Evolutionary conservation across 1,140 invertebrate genomes (phyloP).

Genomic region (Drosophila ironensis): DNA sequence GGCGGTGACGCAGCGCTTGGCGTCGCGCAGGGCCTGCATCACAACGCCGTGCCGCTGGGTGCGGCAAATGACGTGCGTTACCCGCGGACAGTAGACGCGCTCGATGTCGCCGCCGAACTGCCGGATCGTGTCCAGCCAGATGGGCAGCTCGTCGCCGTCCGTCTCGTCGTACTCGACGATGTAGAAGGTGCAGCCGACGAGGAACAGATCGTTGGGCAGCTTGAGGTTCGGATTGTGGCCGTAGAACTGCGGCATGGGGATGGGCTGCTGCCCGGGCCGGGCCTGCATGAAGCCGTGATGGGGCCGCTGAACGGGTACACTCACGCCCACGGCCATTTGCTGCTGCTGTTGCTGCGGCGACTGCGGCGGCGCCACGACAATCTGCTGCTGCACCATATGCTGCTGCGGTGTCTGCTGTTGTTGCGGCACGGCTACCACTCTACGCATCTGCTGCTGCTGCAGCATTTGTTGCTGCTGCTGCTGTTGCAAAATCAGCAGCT

Average conservation of each 20-base stretch:
- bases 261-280: conserved; percentile 61
- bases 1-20: conserved; percentile 93
- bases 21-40: conserved; percentile 90
- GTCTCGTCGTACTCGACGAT: conserved; percentile 88
- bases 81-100: conserved; percentile 89
- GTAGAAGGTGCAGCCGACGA: conserved; percentile 96
- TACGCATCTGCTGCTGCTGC: conserved; percentile 76
- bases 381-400: conserved; percentile 72
- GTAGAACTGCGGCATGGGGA: conserved; percentile 88
- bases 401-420: conserved; percentile 80
- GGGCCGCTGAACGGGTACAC: conserved; percentile 53
- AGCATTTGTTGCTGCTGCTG: conserved; percentile 69
- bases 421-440: conserved; percentile 82
- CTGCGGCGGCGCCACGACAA: conserved; percentile 52
- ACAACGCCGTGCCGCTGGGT: conserved; percentile 94
- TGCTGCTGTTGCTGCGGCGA: conserved; percentile 46
- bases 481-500: conserved; percentile 67
- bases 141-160: conserved; percentile 84
- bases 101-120: conserved; percentile 96
- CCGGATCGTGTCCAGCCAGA: conserved; percentile 92
- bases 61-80: conserved; percentile 96
- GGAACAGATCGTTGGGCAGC: conserved; percentile 92
- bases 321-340: conserved; percentile 45
- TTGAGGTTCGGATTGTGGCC: conserved; percentile 93
- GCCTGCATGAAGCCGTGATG: conserved; percentile 67